A percentile compares a stretch with the other conserved stretches of the same genome.
phyloP scores from a whole-genome alignment of 2,888 invertebrate genomes.

The Blomia tropicalis region DNA sequence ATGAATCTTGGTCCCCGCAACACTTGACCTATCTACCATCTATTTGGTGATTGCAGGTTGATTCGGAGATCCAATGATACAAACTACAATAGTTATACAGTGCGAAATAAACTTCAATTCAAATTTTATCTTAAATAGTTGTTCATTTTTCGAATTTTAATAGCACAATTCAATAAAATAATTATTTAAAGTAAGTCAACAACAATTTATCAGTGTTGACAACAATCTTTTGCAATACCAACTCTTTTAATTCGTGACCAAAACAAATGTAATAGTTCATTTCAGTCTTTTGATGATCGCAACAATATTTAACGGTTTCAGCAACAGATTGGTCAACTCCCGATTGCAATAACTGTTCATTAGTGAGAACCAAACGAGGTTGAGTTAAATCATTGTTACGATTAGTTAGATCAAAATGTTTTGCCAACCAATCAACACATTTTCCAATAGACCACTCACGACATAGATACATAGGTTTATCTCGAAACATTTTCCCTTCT shows the following conservation, averaged over 20 bases:
- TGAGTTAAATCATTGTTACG: conserved; percentile 18
- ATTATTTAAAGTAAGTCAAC: background rate
- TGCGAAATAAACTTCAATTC: too few relatives aligned
- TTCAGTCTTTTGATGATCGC: background rate
- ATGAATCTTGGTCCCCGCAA: too few relatives aligned
- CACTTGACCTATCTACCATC: too few relatives aligned
- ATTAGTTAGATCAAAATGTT: conserved; percentile 18
- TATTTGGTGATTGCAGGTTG: too few relatives aligned
- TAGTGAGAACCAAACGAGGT: conserved; percentile 20
- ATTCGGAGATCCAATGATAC: too few relatives aligned
- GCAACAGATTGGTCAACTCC: background rate
- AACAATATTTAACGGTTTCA: background rate
- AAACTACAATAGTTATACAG: too few relatives aligned
- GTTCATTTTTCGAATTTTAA: too few relatives aligned
- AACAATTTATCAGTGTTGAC: conserved; percentile 1
- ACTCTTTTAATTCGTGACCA: background rate
- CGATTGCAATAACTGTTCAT: background rate
- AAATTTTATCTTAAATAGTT: too few relatives aligned
- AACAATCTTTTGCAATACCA: background rate
- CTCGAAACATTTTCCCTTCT: background rate
- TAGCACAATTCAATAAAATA: too few relatives aligned
- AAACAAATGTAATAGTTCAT: conserved; percentile 1
- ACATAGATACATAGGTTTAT: conserved; percentile 14
- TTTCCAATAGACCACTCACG: conserved; percentile 24
- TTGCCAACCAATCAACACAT: conserved; percentile 22